Conservation (phyloP, 2,888 invertebrate species). For the Melanostoma mellinum region DNA sequence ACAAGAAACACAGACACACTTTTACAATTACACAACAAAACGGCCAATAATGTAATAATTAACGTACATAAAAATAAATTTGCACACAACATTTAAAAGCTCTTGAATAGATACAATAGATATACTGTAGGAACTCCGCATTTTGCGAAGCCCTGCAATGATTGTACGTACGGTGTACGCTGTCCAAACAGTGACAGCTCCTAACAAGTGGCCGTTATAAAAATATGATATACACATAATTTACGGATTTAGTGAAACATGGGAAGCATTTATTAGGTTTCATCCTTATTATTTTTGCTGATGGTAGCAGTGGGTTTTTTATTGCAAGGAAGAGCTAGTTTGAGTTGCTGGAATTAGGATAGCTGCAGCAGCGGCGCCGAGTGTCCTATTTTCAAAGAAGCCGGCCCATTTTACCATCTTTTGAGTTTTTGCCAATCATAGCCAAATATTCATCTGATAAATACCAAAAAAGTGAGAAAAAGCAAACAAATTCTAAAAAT, state of each 20-base stretch:
- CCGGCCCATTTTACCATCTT: constrained; percentile 82
- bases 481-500: constrained; percentile 45
- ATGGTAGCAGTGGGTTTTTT: constrained; percentile 25
- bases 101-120: constrained; percentile 42
- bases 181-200: constrained; percentile 65
- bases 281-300: constrained; percentile 56
- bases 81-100: constrained; percentile 68
- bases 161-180: constrained; percentile 69
- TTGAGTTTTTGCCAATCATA: constrained; percentile 81
- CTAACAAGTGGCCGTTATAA: constrained; percentile 68
- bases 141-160: constrained; percentile 33
- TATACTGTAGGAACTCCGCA: constrained; percentile 35
- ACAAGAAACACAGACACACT: constrained; percentile 26
- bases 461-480: constrained; percentile 48
- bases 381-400: constrained; percentile 79
- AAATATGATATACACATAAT: constrained; percentile 48
- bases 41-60: constrained; percentile 33
- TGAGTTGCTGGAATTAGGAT: constrained; percentile 58
- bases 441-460: constrained; percentile 82
- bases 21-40: constrained; percentile 26
- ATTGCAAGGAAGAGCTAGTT: constrained; percentile 46
- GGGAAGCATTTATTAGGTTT: constrained; percentile 29
- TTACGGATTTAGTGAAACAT: constrained; percentile 55
- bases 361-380: constrained; percentile 60
- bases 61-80: constrained; percentile 32